Evolutionary conservation across 2,888 invertebrate species (phyloP).

Genomic region (Cremastobaeus sp.): DNA sequence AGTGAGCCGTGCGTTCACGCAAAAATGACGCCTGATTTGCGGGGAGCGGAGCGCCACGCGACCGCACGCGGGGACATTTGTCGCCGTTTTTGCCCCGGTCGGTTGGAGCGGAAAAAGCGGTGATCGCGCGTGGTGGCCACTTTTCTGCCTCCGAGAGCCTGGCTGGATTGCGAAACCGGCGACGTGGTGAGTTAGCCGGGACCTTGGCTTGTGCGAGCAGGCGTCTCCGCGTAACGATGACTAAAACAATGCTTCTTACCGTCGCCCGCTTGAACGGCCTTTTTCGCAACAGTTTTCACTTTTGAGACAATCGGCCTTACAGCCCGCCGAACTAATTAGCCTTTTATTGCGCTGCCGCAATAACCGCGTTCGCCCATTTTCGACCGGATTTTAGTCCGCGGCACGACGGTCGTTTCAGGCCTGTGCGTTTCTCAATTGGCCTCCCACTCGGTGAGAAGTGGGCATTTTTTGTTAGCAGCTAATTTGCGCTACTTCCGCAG

Average conservation of each 20-base stretch:
- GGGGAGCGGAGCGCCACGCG: no score
- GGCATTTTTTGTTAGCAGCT: no score
- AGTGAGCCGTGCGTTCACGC: no score
- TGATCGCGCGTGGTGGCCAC: no score
- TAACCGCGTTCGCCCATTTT: conserved; percentile 10
- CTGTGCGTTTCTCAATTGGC: no score
- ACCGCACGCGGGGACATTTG: no score
- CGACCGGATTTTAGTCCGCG: conserved; percentile 8
- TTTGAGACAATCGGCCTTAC: conserved; percentile 45
- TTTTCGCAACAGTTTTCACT: conserved; percentile 41
- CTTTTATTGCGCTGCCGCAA: conserved; percentile 44
- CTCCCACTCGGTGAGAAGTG: no score
- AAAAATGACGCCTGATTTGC: no score
- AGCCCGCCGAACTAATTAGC: conserved; percentile 38
- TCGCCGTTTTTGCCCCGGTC: no score
- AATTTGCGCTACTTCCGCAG: no score
- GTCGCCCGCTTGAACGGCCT: conserved; percentile 33
- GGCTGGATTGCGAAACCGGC: conserved; percentile 61
- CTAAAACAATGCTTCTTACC: conserved; percentile 52
- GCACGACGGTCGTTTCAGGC: no score
- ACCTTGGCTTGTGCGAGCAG: conserved; percentile 58
- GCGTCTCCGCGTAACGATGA: conserved; percentile 42
- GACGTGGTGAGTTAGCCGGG: conserved; percentile 54
- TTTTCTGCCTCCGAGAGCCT: conserved; percentile 50
- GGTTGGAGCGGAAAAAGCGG: no score